A percentile compares a stretch with the other conserved stretches of the same genome.
Evolutionary conservation across 2,888 invertebrate species (phyloP).

Genomic region (Megaustenia siamemsis): DNA sequence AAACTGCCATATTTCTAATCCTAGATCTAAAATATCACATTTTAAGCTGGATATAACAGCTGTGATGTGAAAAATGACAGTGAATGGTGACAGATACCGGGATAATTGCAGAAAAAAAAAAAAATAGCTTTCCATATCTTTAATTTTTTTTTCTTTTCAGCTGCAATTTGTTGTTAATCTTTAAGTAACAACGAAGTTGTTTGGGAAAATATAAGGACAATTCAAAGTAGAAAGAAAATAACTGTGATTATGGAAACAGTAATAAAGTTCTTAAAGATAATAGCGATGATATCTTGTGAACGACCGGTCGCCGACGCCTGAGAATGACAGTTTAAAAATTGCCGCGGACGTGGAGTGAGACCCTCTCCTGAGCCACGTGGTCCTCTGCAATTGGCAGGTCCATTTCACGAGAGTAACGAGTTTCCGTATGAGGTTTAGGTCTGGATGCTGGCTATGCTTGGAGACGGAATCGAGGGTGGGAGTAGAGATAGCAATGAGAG

Average conservation of each 20-base stretch:
- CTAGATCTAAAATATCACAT: too few relatives aligned
- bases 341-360: background rate
- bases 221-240: background rate
- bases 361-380: background rate
- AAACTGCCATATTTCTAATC: too few relatives aligned
- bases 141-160: too few relatives aligned
- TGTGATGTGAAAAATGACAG: too few relatives aligned
- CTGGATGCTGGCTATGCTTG: background rate
- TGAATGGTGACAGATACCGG: too few relatives aligned
- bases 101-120: too few relatives aligned
- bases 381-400: constrained; percentile 46
- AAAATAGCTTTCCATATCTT: too few relatives aligned
- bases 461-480: background rate
- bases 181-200: too few relatives aligned
- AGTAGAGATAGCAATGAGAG: background rate
- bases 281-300: constrained; percentile 11
- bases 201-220: too few relatives aligned
- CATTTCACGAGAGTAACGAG: constrained; percentile 37
- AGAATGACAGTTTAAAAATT: constrained; percentile 36
- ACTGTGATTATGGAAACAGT: background rate
- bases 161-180: too few relatives aligned
- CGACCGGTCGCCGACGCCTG: constrained; percentile 30
- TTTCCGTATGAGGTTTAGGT: background rate
- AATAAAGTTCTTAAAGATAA: constrained; percentile 9
- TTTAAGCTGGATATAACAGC: too few relatives aligned